phyloP scores from a whole-genome alignment of 2,888 invertebrate species.

The Drosophila subsilvestris region DNA sequence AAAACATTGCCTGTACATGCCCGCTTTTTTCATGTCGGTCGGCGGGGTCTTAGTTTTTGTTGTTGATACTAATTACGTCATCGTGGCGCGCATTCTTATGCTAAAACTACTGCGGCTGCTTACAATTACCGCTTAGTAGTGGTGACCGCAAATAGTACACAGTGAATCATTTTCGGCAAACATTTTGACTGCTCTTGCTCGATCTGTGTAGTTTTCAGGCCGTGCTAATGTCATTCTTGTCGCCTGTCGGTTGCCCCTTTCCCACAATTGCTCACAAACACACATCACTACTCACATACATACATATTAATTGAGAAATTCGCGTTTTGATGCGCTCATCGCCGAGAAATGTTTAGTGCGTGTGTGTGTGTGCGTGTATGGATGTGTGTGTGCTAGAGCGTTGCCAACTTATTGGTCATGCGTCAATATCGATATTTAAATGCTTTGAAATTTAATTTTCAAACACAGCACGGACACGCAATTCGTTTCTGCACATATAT shows the following conservation, averaged over 20 bases:
- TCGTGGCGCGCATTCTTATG: slow-evolving; percentile 67
- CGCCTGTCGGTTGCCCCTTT: slow-evolving; percentile 24
- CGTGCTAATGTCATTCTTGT: slow-evolving; percentile 55
- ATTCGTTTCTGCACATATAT: slow-evolving; percentile 1
- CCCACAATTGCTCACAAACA: slow-evolving; percentile 23
- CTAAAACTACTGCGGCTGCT: slow-evolving; percentile 52
- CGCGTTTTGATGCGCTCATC: slow-evolving; percentile 82
- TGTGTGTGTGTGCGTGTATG: slow-evolving; percentile 31
- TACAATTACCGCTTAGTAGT: slow-evolving; percentile 52
- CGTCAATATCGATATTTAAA: slow-evolving; percentile 73
- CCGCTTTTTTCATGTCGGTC: slow-evolving; percentile 45
- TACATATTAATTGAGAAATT: slow-evolving; percentile 77
- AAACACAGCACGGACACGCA: slow-evolving; percentile 31
- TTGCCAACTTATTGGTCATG: slow-evolving; percentile 78
- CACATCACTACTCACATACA: slow-evolving; percentile 30
- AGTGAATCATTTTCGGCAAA: slow-evolving; percentile 67
- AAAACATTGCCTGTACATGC: slow-evolving; percentile 41
- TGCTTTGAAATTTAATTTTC: slow-evolving; percentile 46
- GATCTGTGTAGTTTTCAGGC: slow-evolving; percentile 34
- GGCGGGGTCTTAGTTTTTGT: slow-evolving; percentile 56
- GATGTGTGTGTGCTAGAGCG: slow-evolving; percentile 47
- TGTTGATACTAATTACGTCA: slow-evolving; percentile 74
- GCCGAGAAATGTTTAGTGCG: slow-evolving; percentile 67
- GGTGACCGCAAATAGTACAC: slow-evolving; percentile 51
- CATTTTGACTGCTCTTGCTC: slow-evolving; percentile 69